A percentile compares a stretch with the other conserved stretches of the same genome.
Evolutionary conservation across 2,797 vertebrate genomes (phyloP).

Genomic region (Mormyrus hasselquistii): DNA sequence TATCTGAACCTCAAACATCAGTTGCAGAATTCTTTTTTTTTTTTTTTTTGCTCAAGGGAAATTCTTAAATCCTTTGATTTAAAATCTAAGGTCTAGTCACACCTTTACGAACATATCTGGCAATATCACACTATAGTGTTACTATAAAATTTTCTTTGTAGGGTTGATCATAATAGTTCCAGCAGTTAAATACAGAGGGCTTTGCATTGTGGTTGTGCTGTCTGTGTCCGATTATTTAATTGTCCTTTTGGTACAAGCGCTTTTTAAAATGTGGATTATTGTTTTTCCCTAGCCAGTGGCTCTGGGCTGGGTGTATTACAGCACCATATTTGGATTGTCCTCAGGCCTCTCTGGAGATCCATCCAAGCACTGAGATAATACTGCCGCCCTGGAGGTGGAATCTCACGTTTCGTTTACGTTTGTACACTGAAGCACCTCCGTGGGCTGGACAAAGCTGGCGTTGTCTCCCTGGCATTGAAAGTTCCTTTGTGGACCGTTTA

Average conservation of each 20-base stretch:
- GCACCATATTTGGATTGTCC: neutral
- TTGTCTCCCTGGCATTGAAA: neutral
- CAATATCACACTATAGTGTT: neutral
- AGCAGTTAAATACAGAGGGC: neutral
- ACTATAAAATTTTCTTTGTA: neutral
- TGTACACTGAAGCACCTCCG: neutral
- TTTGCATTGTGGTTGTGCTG: neutral
- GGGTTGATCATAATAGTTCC: neutral
- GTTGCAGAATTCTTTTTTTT: neutral
- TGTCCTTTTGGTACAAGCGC: neutral
- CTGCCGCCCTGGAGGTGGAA: neutral
- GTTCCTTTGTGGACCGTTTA: neutral
- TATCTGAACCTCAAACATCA: slow-evolving; percentile 18
- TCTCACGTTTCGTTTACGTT: neutral
- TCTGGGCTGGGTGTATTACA: neutral
- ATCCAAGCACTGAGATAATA: neutral
- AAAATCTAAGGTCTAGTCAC: neutral
- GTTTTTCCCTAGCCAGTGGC: too few relatives aligned
- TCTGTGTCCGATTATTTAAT: neutral
- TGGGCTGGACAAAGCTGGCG: neutral
- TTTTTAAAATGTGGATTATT: neutral
- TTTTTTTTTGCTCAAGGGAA: neutral
- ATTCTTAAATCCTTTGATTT: neutral
- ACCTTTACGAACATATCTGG: neutral
- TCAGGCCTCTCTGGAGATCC: neutral